Evolutionary conservation across 2,888 invertebrate species (phyloP).

Genomic region (Abrostola triplasia): DNA sequence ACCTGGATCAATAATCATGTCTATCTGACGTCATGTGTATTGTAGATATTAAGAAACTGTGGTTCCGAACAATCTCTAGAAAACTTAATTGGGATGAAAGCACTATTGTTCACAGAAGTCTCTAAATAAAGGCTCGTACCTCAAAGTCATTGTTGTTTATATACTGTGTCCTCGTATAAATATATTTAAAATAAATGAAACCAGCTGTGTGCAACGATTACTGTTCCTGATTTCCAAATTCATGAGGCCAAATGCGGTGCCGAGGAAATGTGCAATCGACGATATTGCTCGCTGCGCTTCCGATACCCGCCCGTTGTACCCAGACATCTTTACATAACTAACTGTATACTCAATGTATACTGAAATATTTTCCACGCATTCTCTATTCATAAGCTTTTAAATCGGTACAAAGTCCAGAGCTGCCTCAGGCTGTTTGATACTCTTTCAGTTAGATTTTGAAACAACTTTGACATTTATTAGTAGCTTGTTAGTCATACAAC

Average conservation of each 20-base stretch:
- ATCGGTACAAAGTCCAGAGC: constrained; percentile 1
- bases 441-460: constrained; percentile 11
- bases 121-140: constrained; percentile 17
- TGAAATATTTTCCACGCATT: constrained; percentile 14
- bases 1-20: no score
- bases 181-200: constrained; percentile 15
- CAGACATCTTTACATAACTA: constrained; percentile 20
- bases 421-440: neutral
- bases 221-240: constrained; percentile 60
- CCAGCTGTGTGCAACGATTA: constrained; percentile 30
- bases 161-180: constrained; percentile 15
- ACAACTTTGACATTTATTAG: constrained; percentile 2
- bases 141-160: constrained; percentile 20
- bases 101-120: constrained; percentile 5
- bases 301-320: constrained; percentile 29
- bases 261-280: constrained; percentile 67
- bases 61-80: no score
- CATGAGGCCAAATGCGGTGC: constrained; percentile 52
- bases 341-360: constrained; percentile 29
- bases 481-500: constrained; percentile 3
- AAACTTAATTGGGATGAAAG: no score
- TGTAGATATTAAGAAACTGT: no score
- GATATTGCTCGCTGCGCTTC: constrained; percentile 60
- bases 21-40: no score
- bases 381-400: constrained; percentile 27